A percentile compares a stretch with the other conserved stretches of the same genome.
phyloP scores from a whole-genome alignment of 2,888 invertebrate genomes.

The Invenusta paracnida region DNA sequence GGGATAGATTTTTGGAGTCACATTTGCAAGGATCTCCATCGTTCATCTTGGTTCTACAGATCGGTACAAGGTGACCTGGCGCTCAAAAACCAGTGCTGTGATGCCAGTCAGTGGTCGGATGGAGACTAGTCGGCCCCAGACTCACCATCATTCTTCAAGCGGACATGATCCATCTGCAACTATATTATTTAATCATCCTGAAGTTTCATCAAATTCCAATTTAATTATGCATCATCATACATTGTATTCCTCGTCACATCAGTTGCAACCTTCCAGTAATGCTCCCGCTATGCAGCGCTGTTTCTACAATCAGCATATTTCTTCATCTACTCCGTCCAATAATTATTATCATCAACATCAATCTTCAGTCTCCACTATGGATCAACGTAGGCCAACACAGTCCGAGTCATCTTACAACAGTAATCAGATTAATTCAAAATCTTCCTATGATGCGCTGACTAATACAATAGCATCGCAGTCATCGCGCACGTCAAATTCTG shows the following conservation, averaged over 20 bases:
- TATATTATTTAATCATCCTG: not conserved
- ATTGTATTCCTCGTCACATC: not conserved
- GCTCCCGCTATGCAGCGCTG: not conserved
- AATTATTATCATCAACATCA: not conserved
- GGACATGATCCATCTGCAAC: not conserved
- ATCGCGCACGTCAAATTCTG: not conserved
- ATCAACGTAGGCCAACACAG: not conserved
- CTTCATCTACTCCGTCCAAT: not conserved
- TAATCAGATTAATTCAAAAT: too few species aligned
- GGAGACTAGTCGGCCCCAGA: not conserved
- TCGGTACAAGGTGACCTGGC: not conserved
- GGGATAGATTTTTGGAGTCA: not conserved
- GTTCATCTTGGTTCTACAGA: not conserved
- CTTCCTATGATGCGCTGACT: not conserved
- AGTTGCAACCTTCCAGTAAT: not conserved
- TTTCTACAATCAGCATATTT: not conserved
- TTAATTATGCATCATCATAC: not conserved
- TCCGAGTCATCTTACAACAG: not conserved
- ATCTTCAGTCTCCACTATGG: not conserved
- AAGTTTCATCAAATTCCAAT: not conserved
- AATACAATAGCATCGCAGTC: not conserved
- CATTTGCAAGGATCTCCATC: not conserved
- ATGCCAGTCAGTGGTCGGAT: conserved; percentile 9
- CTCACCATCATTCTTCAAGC: not conserved
- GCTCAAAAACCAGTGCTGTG: not conserved